These are phyloP conservation scores for Sweltsa coloradensis DNA, from an alignment of 1,140 invertebrate genomes.

Conservation along the genomic window DNA sequence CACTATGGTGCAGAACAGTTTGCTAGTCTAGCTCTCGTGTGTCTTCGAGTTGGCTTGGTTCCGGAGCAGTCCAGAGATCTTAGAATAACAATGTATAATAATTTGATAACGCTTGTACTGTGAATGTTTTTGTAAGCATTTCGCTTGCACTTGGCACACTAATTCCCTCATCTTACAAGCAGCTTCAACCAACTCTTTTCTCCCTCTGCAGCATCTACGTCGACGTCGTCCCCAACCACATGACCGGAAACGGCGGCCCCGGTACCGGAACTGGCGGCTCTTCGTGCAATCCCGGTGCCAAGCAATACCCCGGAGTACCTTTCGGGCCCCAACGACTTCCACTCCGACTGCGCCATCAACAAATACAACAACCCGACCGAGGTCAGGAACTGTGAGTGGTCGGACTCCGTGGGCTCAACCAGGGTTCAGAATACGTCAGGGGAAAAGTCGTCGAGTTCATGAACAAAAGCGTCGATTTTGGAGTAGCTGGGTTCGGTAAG, in stretches of 20 bases:
- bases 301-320: slow-evolving; percentile 44
- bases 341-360: slow-evolving; percentile 37
- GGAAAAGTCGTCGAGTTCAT: slow-evolving; percentile 52
- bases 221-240: slow-evolving; percentile 80
- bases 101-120: too few species aligned
- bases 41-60: too few species aligned
- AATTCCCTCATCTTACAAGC: too few species aligned
- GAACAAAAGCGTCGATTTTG: slow-evolving; percentile 55
- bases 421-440: slow-evolving; percentile 49
- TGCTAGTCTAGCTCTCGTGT: too few species aligned
- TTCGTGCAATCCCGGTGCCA: slow-evolving; percentile 25
- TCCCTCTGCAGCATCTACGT: slow-evolving; percentile 57
- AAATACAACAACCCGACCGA: slow-evolving; percentile 41
- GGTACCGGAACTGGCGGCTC: slow-evolving; percentile 40
- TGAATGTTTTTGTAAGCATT: too few species aligned
- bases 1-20: too few species aligned
- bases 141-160: too few species aligned
- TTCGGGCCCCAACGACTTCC: slow-evolving; percentile 41
- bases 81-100: too few species aligned
- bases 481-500: slow-evolving; percentile 69
- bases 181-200: not conserved
- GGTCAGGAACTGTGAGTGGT: slow-evolving; percentile 52
- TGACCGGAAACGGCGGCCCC: slow-evolving; percentile 48
- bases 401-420: slow-evolving; percentile 61
- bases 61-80: too few species aligned